Conservation (phyloP, 2,113 vertebrate genomes). For the Trogon surrucura region DNA sequence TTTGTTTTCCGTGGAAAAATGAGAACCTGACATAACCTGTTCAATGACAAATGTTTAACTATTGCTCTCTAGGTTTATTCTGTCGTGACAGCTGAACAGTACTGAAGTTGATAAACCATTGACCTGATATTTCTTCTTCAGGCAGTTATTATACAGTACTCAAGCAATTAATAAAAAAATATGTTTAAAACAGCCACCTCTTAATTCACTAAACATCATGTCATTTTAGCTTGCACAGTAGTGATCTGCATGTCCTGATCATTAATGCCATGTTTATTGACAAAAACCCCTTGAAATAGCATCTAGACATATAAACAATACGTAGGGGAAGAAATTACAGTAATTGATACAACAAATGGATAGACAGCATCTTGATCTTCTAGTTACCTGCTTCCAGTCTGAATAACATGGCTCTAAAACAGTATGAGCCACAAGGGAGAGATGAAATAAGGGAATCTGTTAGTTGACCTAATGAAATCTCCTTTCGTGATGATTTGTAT, state of each 20-base stretch:
- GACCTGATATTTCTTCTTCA: neutral
- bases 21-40: neutral
- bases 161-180: neutral
- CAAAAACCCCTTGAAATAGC: neutral
- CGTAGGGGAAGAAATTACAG: conserved; percentile 1
- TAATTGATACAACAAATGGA: neutral
- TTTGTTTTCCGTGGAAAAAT: neutral
- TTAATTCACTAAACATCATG: neutral
- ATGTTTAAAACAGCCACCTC: neutral
- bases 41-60: neutral
- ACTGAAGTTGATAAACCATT: neutral
- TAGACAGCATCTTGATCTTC: conserved; percentile 1
- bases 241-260: neutral
- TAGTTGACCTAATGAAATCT: neutral
- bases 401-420: neutral
- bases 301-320: neutral
- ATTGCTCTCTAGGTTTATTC: neutral
- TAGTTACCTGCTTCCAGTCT: conserved; percentile 35
- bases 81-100: neutral
- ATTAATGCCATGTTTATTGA: conserved; percentile 6
- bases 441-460: neutral
- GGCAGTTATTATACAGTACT: neutral
- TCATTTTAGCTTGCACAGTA: neutral
- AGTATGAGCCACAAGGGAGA: neutral
- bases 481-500: neutral